Base-by-base conservation (phyloP, 2,888 invertebrate species). In the Eilema sororculum region DNA sequence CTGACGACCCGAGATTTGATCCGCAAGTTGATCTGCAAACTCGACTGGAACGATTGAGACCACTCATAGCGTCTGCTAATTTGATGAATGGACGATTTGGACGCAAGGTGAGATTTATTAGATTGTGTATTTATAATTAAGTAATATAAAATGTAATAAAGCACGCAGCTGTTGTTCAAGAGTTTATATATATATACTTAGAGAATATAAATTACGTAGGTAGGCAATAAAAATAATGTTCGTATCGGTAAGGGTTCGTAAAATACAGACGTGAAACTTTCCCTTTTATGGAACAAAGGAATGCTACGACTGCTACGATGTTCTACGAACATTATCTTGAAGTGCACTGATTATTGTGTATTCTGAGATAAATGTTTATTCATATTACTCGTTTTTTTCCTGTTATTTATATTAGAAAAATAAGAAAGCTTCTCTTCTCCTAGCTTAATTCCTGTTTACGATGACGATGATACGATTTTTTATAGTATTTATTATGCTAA, bases 11-110 rank as follows among this genome's bases (percentile, higher is more conserved):
- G n/a, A 92, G 95, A 78, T 95, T 95, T 83, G 95, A 95, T 84
- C 95, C 95, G 59, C 95, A 94, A 81, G 93, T 95, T 71, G 95
- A 94, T 80, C 84, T 95, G 71, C 89, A 88, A 78, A 95, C 95
- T 76, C 92, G 96, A 41, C 91, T 95, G 62, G 94, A 93, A 75
- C 89, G 90, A 52, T 84, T 96, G 75, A 94, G 95, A 65, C 93
- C 95, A 28, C 95, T 96, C 78, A 95, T 97, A 76, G 96, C 97
- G n/a, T 95, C 96, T 72, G 97, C 98, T 80, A 98, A 98, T 88
- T 95, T 97, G 84, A 97, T 98, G 89, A 98, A 98, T 89, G 97
- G 96, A 86, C 95, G 97, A 68, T 97, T 97, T 33, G 98, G 98
- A 64, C 95, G 98, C 88, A 96, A 97, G 96, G 98, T 98, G 89